These are phyloP conservation scores for Tachina grossa DNA, from an alignment of 2,888 invertebrate genomes.

Conservation along the genomic window DNA sequence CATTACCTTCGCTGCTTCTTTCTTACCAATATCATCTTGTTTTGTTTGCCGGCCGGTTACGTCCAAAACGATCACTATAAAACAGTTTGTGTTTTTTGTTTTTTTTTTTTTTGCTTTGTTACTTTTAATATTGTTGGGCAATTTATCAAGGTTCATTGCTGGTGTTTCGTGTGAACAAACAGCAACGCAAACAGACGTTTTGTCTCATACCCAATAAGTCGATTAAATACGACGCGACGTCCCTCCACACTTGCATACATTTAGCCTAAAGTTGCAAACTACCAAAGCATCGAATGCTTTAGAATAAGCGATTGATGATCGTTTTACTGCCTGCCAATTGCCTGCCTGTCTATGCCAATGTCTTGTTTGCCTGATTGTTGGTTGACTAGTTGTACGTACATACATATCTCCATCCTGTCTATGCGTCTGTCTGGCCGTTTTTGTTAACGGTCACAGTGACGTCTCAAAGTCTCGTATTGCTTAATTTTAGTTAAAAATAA, in stretches of 20 bases:
- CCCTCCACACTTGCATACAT: background rate
- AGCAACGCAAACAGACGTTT: background rate
- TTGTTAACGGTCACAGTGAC: constrained; percentile 61
- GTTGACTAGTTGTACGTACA: constrained; percentile 28
- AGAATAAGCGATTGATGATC: constrained; percentile 58
- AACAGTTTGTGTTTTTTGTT: background rate
- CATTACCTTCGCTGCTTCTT: constrained; percentile 28
- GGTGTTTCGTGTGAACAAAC: constrained; percentile 4
- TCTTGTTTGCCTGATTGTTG: constrained; percentile 36
- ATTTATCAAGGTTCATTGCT: constrained; percentile 62
- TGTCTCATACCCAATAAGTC: constrained; percentile 1
- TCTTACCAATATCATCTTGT: constrained; percentile 6
- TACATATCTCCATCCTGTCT: constrained; percentile 36
- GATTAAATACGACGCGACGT: background rate
- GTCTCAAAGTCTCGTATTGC: constrained; percentile 64
- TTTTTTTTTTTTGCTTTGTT: constrained; percentile 6
- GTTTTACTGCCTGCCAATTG: constrained; percentile 60
- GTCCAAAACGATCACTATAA: constrained; percentile 35
- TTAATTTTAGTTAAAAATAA: constrained; percentile 47
- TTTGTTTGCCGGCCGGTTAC: constrained; percentile 51
- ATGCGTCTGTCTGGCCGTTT: constrained; percentile 1
- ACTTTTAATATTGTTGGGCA: constrained; percentile 32
- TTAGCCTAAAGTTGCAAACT: constrained; percentile 45
- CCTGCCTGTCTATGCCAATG: constrained; percentile 51
- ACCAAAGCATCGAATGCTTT: constrained; percentile 45